Base-by-base conservation (phyloP, 2,888 invertebrate species). In the Lepidocyrtinus sp. region DNA sequence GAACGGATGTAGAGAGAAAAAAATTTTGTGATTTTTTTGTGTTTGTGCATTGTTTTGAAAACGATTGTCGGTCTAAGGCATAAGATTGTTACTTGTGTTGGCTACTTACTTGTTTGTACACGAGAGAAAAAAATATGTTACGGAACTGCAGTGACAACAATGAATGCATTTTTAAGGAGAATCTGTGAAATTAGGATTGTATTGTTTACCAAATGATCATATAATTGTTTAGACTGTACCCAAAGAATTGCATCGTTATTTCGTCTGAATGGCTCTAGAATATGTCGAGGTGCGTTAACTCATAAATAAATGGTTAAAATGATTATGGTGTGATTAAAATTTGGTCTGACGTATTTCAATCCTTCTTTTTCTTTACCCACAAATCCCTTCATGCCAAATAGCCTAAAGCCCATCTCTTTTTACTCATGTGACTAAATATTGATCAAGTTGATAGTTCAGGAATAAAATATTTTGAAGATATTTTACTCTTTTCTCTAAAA, bases 401-500 rank as follows among this genome's bases (percentile, higher is more conserved):
- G n/a, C n/a, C n/a, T n/a, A n/a, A n/a, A n/a, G n/a, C n/a, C n/a
- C n/a, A n/a, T n/a, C n/a, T n/a, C n/a, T n/a, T n/a, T n/a, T n/a
- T n/a, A n/a, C n/a, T n/a, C n/a, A n/a, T n/a, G n/a, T n/a, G n/a
- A n/a, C n/a, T n/a, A n/a, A n/a, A n/a, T n/a, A n/a, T n/a, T n/a
- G n/a, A n/a, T n/a, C n/a, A n/a, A n/a, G n/a, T n/a, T n/a, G n/a
- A n/a, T n/a, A n/a, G n/a, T n/a, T n/a, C n/a, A n/a, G n/a, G n/a
- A n/a, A n/a, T n/a, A n/a, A n/a, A n/a, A n/a, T n/a, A n/a, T n/a
- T n/a, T n/a, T n/a, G n/a, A n/a, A n/a, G n/a, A n/a, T n/a, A 36
- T 36, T 36, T 36, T 75, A 68, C 71, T 72, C 71, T 72, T 77
- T 65, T 36, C 36, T 12, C 36, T 36, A 7, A 71, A 75, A 70